Evolutionary conservation across 2,797 vertebrate genomes (phyloP).

Genomic region (Prunella strophiata): DNA sequence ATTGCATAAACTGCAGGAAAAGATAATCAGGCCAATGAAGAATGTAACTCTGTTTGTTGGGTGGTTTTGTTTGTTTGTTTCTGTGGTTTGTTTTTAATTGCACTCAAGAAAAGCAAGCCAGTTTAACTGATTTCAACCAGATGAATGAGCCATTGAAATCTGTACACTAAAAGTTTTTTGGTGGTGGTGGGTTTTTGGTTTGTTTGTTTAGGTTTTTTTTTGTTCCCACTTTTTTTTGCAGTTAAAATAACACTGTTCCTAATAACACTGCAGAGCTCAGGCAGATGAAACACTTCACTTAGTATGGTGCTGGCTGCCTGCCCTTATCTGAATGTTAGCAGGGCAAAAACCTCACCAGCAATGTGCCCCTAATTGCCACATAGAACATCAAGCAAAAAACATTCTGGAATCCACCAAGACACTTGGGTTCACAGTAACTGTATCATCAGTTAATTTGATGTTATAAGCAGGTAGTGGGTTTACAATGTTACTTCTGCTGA

Average conservation of each 20-base stretch:
- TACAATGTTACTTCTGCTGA: not conserved
- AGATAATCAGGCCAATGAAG: slow-evolving; percentile 2
- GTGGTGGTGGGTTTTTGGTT: not conserved
- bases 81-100: not conserved
- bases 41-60: not conserved
- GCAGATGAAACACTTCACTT: not conserved
- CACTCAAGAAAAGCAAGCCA: not conserved
- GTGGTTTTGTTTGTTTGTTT: not conserved
- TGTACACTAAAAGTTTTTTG: not conserved
- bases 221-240: slow-evolving; percentile 2
- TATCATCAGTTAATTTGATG: not conserved
- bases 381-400: not conserved
- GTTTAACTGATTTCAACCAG: not conserved
- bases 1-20: not conserved
- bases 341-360: slow-evolving; percentile 9
- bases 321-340: not conserved
- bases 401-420: not conserved
- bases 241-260: slow-evolving; percentile 8
- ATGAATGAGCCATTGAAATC: not conserved
- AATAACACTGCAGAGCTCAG: not conserved
- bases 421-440: not conserved
- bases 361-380: not conserved
- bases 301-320: slow-evolving; percentile 37
- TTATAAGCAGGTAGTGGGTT: not conserved
- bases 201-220: not conserved